These are phyloP conservation scores for Temnothorax rugatulus DNA, from an alignment of 2,888 invertebrate genomes.

Conservation along the genomic window DNA sequence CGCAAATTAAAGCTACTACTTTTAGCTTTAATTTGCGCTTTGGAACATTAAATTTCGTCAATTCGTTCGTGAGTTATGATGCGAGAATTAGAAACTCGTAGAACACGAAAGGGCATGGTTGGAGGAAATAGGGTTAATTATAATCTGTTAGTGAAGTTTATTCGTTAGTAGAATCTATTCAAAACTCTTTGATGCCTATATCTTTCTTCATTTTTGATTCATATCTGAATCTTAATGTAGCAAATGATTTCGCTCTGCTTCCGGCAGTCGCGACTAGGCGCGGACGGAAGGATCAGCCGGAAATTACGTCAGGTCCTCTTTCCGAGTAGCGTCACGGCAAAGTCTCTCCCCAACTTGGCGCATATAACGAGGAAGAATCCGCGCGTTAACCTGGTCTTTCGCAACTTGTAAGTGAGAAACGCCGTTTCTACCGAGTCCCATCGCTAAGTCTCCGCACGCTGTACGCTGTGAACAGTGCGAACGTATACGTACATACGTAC, in stretches of 20 bases:
- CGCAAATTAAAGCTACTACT: too few relatives aligned
- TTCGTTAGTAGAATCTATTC: neutral
- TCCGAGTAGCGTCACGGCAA: constrained; percentile 55
- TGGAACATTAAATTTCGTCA: too few relatives aligned
- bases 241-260: neutral
- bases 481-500: constrained; percentile 9
- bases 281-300: constrained; percentile 65
- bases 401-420: constrained; percentile 78
- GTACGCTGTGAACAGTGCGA: constrained; percentile 37
- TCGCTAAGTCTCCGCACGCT: constrained; percentile 59
- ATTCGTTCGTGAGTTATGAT: too few relatives aligned
- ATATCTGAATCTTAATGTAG: neutral
- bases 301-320: constrained; percentile 73
- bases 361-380: constrained; percentile 62
- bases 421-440: constrained; percentile 70
- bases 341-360: constrained; percentile 25
- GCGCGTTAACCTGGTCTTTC: constrained; percentile 63
- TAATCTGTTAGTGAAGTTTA: neutral
- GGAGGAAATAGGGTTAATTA: too few relatives aligned
- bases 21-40: too few relatives aligned
- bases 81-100: too few relatives aligned
- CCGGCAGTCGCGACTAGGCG: neutral
- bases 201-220: neutral
- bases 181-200: neutral
- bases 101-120: too few relatives aligned